Evolutionary conservation across 2,888 invertebrate genomes (phyloP).

Genomic region (Andrena hattorfiana): DNA sequence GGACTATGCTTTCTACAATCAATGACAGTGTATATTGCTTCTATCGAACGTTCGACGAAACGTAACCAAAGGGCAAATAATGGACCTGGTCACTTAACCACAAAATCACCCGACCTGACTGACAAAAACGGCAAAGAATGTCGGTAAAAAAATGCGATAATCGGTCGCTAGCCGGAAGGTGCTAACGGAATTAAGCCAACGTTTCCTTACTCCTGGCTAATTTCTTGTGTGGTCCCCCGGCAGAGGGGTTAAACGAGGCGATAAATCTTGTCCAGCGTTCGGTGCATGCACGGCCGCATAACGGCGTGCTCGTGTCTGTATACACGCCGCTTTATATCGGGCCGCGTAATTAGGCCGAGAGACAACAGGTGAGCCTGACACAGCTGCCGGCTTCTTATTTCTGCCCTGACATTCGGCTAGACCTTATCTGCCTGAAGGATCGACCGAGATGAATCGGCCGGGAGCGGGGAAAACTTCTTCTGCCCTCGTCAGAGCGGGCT

Average conservation of each 20-base stretch:
- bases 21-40: no score
- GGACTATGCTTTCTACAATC: no score
- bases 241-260: constrained; percentile 71
- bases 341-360: constrained; percentile 79
- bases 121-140: neutral
- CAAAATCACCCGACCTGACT: neutral
- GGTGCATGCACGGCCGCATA: constrained; percentile 46
- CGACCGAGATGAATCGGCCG: constrained; percentile 39
- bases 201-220: constrained; percentile 68
- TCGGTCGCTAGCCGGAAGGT: constrained; percentile 60
- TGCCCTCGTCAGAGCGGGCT: neutral
- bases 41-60: neutral
- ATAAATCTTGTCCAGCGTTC: constrained; percentile 75
- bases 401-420: constrained; percentile 32
- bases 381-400: constrained; percentile 72
- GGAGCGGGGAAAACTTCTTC: constrained; percentile 37
- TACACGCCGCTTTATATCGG: constrained; percentile 70
- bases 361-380: constrained; percentile 80
- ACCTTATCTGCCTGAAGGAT: constrained; percentile 57
- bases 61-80: no score
- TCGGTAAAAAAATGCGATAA: constrained; percentile 28
- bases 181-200: constrained; percentile 66
- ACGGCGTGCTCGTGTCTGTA: constrained; percentile 48
- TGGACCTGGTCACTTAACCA: neutral
- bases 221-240: constrained; percentile 77